phyloP scores from a whole-genome alignment of 2,888 invertebrate genomes.

The Troides oblongomaculatus region DNA sequence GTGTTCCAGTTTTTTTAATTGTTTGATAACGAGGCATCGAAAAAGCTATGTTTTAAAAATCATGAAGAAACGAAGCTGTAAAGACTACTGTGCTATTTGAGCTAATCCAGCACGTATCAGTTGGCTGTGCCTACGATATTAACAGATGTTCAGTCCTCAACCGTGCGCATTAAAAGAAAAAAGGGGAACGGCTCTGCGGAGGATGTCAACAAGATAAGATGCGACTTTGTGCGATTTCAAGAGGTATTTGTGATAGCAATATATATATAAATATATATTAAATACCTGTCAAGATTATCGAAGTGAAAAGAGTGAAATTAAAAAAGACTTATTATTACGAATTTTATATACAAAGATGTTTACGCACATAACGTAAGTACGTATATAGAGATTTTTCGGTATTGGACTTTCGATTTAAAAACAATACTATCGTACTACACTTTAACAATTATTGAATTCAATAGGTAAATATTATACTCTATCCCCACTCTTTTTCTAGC shows the following conservation, averaged over 20 bases:
- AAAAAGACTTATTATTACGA: background rate
- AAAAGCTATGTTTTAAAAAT: no score
- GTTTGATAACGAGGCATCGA: no score
- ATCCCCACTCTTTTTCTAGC: no score
- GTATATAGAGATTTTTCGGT: no score
- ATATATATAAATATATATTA: background rate
- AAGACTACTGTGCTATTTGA: background rate
- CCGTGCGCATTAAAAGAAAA: conserved; percentile 19
- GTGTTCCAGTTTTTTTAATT: no score
- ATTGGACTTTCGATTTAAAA: no score
- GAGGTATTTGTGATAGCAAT: background rate
- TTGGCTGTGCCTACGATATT: conserved; percentile 1
- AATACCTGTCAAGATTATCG: background rate
- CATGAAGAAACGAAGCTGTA: background rate
- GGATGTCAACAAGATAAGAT: conserved; percentile 25
- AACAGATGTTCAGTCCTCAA: conserved; percentile 9
- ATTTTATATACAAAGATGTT: no score
- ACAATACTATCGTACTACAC: no score
- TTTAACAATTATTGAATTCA: no score
- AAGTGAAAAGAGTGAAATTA: background rate
- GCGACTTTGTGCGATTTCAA: background rate
- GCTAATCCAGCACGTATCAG: background rate
- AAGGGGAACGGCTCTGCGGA: conserved; percentile 4
- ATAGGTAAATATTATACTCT: no score
- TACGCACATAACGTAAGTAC: no score